phyloP scores from a whole-genome alignment of 1,140 invertebrate species.

The Leptopilina boulardi region DNA sequence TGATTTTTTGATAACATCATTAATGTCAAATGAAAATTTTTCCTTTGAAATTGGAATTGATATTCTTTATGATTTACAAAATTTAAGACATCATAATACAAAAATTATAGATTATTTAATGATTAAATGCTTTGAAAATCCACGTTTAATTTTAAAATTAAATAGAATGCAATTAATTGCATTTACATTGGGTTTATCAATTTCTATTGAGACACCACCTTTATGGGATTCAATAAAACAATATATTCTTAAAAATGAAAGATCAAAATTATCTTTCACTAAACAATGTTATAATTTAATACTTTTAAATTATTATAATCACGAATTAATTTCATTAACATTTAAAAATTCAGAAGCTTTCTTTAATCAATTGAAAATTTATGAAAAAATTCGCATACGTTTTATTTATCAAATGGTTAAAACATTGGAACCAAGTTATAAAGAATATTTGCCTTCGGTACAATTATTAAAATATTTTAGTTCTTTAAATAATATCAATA shows the following conservation, averaged over 20 bases:
- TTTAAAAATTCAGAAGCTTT: conserved; percentile 74
- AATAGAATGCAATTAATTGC: not conserved
- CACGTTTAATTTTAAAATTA: conserved; percentile 55
- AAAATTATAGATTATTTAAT: conserved; percentile 77
- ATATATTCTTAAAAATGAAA: conserved; percentile 67
- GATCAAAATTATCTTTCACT: conserved; percentile 63
- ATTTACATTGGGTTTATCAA: conserved; percentile 65
- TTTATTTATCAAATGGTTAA: conserved; percentile 77
- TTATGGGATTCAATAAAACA: conserved; percentile 75
- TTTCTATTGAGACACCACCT: conserved; percentile 78
- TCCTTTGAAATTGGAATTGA: not conserved
- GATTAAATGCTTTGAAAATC: conserved; percentile 68
- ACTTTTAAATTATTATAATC: conserved; percentile 76
- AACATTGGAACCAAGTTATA: conserved; percentile 74
- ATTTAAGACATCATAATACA: conserved; percentile 59
- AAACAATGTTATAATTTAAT: conserved; percentile 70
- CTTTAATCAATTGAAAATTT: conserved; percentile 39
- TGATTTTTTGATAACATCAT: too few species aligned
- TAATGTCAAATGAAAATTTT: not conserved
- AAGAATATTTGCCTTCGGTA: conserved; percentile 62
- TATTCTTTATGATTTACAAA: not conserved
- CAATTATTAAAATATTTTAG: conserved; percentile 13
- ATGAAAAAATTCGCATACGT: conserved; percentile 65
- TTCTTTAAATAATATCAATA: not conserved
- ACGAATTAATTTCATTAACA: conserved; percentile 61